These are phyloP conservation scores for western clawed frog (Xenopus tropicalis) DNA, from an alignment of 2,113 vertebrate species.

Conservation along the genomic window DNA sequence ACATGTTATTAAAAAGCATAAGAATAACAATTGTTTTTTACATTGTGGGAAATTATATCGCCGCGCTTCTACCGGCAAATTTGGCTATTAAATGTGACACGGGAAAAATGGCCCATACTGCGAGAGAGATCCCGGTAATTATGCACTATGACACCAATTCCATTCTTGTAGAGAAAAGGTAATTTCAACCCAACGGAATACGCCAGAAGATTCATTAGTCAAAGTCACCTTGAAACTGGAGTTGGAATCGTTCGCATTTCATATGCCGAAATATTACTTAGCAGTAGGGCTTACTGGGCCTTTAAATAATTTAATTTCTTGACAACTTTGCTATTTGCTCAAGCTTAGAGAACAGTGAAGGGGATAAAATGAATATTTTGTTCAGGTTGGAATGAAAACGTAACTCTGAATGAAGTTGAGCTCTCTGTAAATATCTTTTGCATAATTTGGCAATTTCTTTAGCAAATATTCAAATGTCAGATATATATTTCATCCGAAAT, in stretches of 20 bases:
- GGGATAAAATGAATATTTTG: conserved; percentile 1
- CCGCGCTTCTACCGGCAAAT: background rate
- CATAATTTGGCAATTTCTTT: too few species aligned
- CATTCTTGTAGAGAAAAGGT: conserved; percentile 20
- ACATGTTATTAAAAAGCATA: background rate
- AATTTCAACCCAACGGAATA: conserved; percentile 8
- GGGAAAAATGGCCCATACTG: conserved; percentile 5
- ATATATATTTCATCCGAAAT: too few species aligned
- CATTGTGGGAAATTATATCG: background rate
- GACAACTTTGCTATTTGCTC: background rate
- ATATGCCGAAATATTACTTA: conserved; percentile 13
- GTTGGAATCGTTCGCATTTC: conserved; percentile 23
- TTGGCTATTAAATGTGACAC: conserved; percentile 21
- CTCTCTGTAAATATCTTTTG: too few species aligned
- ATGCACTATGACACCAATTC: conserved; percentile 23
- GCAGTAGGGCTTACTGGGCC: conserved; percentile 19
- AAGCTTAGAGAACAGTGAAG: background rate
- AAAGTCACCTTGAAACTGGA: conserved; percentile 30
- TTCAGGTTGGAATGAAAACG: background rate
- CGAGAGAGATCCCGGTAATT: conserved; percentile 1
- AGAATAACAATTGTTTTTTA: background rate
- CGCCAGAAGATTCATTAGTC: background rate
- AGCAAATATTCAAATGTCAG: too few species aligned
- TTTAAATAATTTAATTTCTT: conserved; percentile 36
- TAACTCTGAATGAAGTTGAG: too few species aligned